phyloP scores from a whole-genome alignment of 2,113 vertebrate species.

The Myotis yumanensis region DNA sequence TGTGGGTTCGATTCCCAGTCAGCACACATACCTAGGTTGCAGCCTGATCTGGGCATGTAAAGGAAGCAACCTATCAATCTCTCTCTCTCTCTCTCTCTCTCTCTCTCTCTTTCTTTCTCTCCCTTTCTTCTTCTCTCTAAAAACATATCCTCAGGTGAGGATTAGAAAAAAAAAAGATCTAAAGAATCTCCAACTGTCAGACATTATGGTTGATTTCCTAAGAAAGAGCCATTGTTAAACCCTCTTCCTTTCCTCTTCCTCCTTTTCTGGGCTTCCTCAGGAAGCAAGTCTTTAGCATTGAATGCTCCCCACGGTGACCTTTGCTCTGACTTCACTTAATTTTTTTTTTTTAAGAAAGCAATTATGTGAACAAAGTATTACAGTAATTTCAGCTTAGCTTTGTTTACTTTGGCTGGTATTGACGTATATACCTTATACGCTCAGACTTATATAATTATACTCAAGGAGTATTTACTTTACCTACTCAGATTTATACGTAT shows the following conservation, averaged over 20 bases:
- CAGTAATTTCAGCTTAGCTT: conserved; percentile 19
- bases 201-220: not conserved
- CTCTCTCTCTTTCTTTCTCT: no score
- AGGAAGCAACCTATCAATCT: not conserved
- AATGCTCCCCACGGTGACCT: not conserved
- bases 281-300: not conserved
- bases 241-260: not conserved
- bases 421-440: not conserved
- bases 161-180: not conserved
- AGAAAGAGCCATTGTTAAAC: not conserved
- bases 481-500: not conserved
- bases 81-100: no score
- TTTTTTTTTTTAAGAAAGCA: conserved; percentile 30
- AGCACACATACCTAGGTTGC: not conserved
- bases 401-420: not conserved
- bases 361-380: not conserved
- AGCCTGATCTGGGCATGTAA: not conserved
- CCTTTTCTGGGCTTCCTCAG: not conserved
- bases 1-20: not conserved
- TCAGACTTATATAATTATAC: not conserved
- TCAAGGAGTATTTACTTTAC: not conserved
- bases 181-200: not conserved
- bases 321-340: not conserved
- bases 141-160: not conserved
- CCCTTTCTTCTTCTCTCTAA: no score